Base-by-base conservation (phyloP, 2,797 vertebrate genomes). In the Urosaurus nigricauda region DNA sequence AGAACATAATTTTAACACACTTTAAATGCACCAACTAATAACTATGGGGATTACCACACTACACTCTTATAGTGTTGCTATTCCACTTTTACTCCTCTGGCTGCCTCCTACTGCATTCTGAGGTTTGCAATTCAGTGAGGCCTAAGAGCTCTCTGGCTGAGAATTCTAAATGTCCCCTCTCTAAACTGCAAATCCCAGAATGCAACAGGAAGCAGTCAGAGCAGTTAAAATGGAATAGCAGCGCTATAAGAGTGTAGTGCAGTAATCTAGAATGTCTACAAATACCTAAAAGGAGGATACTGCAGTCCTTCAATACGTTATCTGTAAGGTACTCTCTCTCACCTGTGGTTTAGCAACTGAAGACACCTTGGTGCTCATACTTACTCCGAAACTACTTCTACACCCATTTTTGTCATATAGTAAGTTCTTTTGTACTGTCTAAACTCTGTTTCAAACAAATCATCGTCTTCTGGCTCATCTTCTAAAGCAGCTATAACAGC, bases 341-440 rank as follows among this genome's bases (percentile, higher is more conserved):
- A 35, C 16, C 63, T 68, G 21, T 40, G 3, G 60, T 70, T 21
- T 37, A 73, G n/a, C 78, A 56, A 68, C 2, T 29, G 12, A 86
- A 37, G 47, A 77, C 17, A 77, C 56, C 32, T 77, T 82, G 47
- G 2, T 65, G 19, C 9, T 74, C 77, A 78, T 43, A 96, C 98
- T 98, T 95, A 99, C 99, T 99, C 98, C 78, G 99, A 99, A 87
- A 99, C 98, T 70, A 99, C 97, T 89, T 99, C 98, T 94, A 99
- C 98, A 0, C 96, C 98, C 97, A 99, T 98, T 96, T 99, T 99
- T 85, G 98, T 98, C 99, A 99, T 99, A 89, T 99, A 99, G 92
- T 99, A 99, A 5, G 98, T 98, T 94, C 98, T 98, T 92, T 99
- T 99, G 96, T 99, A 99, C 93, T 99, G 99, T 90, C 98, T 98